These are phyloP conservation scores for Athalia rosae DNA, from an alignment of 2,888 invertebrate species.

Conservation along the genomic window DNA sequence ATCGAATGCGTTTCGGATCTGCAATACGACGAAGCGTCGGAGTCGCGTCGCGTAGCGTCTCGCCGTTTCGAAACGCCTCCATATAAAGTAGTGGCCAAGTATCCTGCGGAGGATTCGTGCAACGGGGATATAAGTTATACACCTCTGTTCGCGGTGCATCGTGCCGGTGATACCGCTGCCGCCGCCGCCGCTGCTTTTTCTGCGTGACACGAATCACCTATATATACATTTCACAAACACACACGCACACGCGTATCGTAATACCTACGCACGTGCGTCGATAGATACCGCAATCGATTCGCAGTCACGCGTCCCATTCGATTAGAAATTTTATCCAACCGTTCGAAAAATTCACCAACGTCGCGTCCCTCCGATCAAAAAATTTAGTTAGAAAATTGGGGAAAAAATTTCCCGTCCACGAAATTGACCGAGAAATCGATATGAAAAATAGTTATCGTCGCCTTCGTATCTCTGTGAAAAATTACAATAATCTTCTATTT, in stretches of 20 bases:
- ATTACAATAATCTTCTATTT: too few species aligned
- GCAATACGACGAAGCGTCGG: neutral
- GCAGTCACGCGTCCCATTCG: conserved; percentile 17
- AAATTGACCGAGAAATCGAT: too few species aligned
- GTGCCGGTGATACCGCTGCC: neutral
- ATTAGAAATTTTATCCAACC: neutral
- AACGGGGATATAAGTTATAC: too few species aligned
- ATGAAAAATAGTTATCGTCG: too few species aligned
- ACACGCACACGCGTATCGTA: neutral
- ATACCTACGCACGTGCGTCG: conserved; percentile 1
- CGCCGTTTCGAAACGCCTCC: conserved; percentile 8
- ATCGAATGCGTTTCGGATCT: neutral
- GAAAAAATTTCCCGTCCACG: too few species aligned
- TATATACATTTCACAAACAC: too few species aligned
- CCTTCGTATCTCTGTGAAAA: too few species aligned
- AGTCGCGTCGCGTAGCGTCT: too few species aligned
- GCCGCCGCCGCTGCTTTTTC: neutral
- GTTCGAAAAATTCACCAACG: too few species aligned
- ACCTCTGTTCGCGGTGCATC: too few species aligned
- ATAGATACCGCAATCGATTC: neutral
- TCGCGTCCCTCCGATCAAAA: too few species aligned
- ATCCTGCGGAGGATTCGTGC: neutral
- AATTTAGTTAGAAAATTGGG: too few species aligned
- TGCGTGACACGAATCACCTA: conserved; percentile 8
- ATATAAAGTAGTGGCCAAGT: conserved; percentile 29